Percentiles rank a stretch among this genome's conserved stretches.
Evolutionary conservation across 2,797 vertebrate genomes (phyloP).

Genomic region (Squalus acanthias): DNA sequence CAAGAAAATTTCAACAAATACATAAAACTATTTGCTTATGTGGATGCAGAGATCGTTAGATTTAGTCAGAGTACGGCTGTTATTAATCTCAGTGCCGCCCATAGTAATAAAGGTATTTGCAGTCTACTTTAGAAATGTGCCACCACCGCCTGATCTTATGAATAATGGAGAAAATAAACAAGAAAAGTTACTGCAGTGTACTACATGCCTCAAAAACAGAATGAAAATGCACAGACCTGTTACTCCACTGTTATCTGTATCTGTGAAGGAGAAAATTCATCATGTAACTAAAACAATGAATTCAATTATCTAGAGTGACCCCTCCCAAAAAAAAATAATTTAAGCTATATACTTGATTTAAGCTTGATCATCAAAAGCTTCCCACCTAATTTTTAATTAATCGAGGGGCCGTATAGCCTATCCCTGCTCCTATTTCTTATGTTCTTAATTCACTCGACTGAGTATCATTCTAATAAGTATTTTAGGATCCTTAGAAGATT

Average conservation of each 20-base stretch:
- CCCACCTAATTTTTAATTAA: neutral
- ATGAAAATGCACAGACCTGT: constrained; percentile 72
- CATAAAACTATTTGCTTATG: neutral
- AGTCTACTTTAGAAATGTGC: constrained; percentile 20
- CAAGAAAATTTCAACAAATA: neutral
- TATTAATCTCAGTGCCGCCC: neutral
- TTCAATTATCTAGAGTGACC: neutral
- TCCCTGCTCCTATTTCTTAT: too few species aligned
- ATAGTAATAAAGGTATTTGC: neutral
- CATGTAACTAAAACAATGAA: constrained; percentile 29
- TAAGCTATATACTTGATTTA: neutral
- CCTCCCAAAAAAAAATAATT: neutral
- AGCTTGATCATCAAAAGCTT: neutral
- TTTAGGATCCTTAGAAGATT: neutral
- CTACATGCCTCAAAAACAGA: constrained; percentile 45
- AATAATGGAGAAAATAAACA: neutral
- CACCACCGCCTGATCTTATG: constrained; percentile 32
- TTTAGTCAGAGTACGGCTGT: neutral
- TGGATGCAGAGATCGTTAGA: neutral
- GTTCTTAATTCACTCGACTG: too few species aligned
- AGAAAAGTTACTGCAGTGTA: neutral
- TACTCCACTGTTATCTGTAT: constrained; percentile 65
- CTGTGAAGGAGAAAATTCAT: constrained; percentile 70
- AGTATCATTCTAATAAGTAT: neutral
- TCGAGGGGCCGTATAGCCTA: too few species aligned